Conservation (phyloP, 2,113 vertebrate species). For the Trematocara marginatum region DNA sequence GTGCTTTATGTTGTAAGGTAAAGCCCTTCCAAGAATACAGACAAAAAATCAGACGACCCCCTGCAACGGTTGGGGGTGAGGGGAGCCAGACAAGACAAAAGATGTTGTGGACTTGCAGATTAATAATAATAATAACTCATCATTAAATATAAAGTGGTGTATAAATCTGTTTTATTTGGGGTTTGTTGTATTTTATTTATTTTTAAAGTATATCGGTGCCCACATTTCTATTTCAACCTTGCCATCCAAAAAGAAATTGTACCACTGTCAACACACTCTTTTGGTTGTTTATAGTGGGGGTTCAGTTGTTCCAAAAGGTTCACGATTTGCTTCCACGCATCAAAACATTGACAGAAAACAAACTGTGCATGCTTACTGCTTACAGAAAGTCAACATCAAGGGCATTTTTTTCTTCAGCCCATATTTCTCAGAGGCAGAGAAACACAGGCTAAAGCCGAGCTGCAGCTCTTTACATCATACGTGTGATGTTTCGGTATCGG, state of each 20-base stretch:
- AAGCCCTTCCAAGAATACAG: neutral
- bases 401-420: neutral
- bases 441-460: neutral
- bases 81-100: neutral
- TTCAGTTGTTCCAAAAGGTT: neutral
- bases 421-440: neutral
- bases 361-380: neutral
- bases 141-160: neutral
- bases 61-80: fast-evolving
- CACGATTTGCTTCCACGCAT: neutral
- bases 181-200: neutral
- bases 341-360: neutral
- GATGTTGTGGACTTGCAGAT: neutral
- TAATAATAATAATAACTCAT: neutral
- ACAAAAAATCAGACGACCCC: neutral
- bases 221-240: neutral
- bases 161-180: neutral
- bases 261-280: neutral
- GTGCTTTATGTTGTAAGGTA: neutral
- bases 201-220: neutral
- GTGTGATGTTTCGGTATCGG: constrained; percentile 2
- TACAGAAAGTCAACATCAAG: neutral
- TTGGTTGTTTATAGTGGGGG: neutral
- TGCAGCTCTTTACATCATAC: neutral
- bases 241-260: neutral